Conservation (phyloP, 2,113 vertebrate species). For the Cochlearius cochlearius region DNA sequence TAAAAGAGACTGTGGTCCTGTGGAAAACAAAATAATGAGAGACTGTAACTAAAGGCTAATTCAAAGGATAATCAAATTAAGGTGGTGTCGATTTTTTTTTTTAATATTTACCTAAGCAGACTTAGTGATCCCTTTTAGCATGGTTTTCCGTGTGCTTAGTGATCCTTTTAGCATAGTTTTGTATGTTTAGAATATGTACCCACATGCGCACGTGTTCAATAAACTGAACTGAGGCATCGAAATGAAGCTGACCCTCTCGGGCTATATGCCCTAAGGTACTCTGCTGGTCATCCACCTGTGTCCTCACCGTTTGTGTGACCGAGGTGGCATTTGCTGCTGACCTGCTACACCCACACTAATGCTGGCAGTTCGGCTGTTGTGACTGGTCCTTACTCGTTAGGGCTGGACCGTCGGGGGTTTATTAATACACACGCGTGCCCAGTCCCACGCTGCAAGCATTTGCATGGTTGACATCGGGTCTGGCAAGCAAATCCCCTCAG, state of each 20-base stretch:
- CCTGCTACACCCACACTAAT: neutral
- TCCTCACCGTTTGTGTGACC: neutral
- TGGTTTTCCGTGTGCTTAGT: neutral
- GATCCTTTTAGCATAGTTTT: neutral
- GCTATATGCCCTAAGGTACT: neutral
- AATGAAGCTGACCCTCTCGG: neutral
- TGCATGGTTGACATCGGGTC: neutral
- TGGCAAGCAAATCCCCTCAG: neutral
- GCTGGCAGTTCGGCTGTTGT: neutral
- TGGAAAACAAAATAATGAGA: neutral
- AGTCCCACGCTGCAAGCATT: neutral
- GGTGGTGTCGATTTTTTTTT: neutral
- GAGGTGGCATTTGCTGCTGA: neutral
- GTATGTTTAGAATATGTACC: neutral
- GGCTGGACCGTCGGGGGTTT: neutral
- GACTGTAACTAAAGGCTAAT: neutral
- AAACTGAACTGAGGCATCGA: neutral
- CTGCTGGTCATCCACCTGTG: neutral
- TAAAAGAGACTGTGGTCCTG: neutral
- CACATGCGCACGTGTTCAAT: neutral
- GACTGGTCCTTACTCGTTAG: neutral
- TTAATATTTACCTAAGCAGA: neutral
- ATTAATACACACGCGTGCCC: accelerated
- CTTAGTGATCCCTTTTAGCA: neutral
- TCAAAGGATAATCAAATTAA: neutral